Evolutionary conservation across 2,888 invertebrate genomes (phyloP), one percentile per base, ranked within the genome.

Genomic region (Plagodis pulveraria): DNA sequence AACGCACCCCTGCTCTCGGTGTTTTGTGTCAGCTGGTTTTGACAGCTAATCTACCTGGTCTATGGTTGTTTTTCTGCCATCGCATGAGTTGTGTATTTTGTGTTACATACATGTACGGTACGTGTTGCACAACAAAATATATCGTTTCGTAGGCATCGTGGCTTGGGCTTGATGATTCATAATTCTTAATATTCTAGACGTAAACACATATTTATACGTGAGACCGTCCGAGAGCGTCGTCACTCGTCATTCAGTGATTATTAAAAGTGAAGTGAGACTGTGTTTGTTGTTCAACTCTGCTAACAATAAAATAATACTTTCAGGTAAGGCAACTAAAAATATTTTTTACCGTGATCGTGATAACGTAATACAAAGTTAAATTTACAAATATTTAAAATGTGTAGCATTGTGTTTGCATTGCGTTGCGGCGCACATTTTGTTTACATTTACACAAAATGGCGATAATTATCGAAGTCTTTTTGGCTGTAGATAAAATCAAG

Each of bases 81-180:
- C 47, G 10, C 2, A 10, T 50, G 52, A 56, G 10, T 53, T 43
- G 56, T 56, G 76, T 77, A 76, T 77, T 74, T 78, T 77, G 76
- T 77, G 73, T 78, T 74, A 62, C 74, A 77, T 77, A 74, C 22
- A 22, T 22, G n/a, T n/a, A n/a, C n/a, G n/a, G n/a, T n/a, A 22
- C 22, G 73, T 76, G 66, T 86, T 86, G 83, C 86, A 84, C 84
- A 81, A 86, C 77, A 74, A 71, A 73, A 59, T 69, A 63, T 59
- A 68, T 72, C 69, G 73, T 83, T 73, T 71, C 65, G 60, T 52
- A 67, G 78, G 73, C 70, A 66, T 76, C 80, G 58, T 77, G 72
- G 66, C 48, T 62, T 56, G 82, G 72, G 66, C 48, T 62, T 56
- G 82, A 76, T 85, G 84, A 84, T 71, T 86, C 86, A 84, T 80